phyloP scores from a whole-genome alignment of 2,888 invertebrate genomes.

The Nomada goodeniana region DNA sequence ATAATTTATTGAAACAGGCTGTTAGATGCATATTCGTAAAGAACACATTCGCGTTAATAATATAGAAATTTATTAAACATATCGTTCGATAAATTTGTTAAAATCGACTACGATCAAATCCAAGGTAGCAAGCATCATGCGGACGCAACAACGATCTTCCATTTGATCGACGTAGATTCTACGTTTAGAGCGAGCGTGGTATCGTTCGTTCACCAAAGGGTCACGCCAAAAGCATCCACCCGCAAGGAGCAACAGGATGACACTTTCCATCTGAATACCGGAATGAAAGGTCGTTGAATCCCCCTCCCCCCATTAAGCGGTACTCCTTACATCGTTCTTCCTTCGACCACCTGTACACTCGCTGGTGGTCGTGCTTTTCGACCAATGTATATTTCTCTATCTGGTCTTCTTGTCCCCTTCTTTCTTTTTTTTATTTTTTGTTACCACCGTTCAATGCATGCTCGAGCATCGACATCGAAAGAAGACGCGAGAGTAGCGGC shows the following conservation, averaged over 20 bases:
- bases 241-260: slow-evolving; percentile 58
- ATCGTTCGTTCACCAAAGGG: slow-evolving; percentile 6
- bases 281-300: slow-evolving; percentile 76
- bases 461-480: slow-evolving; percentile 18
- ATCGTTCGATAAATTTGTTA: too few relatives aligned
- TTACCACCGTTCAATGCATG: neutral
- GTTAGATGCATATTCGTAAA: neutral
- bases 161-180: neutral
- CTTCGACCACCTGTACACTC: slow-evolving; percentile 69
- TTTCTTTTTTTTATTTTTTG: slow-evolving; percentile 1
- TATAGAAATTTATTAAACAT: too few relatives aligned
- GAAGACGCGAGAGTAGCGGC: slow-evolving; percentile 28
- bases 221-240: slow-evolving; percentile 3
- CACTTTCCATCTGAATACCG: slow-evolving; percentile 50
- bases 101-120: neutral
- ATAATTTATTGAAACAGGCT: neutral
- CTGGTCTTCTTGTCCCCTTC: neutral
- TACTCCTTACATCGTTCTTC: slow-evolving; percentile 70
- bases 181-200: neutral
- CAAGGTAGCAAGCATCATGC: neutral
- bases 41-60: too few relatives aligned
- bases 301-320: slow-evolving; percentile 68
- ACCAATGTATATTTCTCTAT: slow-evolving; percentile 41
- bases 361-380: slow-evolving; percentile 57
- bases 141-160: neutral